phyloP scores from a whole-genome alignment of 1,140 invertebrate genomes.

The Halotydeus destructor region DNA sequence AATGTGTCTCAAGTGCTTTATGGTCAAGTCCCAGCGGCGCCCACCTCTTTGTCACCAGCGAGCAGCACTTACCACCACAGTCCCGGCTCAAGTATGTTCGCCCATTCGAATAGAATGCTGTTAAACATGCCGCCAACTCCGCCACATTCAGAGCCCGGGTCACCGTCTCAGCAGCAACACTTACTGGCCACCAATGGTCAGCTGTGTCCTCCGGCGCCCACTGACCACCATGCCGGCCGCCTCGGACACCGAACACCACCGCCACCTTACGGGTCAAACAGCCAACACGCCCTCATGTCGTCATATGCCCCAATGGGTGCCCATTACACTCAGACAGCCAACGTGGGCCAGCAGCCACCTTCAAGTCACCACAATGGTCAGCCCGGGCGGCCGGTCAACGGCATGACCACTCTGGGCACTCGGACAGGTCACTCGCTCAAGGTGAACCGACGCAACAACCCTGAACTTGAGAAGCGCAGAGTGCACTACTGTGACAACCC shows the following conservation, averaged over 20 bases:
- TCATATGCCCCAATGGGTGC: neutral
- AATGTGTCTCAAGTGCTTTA: too few species aligned
- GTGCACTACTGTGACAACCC: constrained; percentile 88
- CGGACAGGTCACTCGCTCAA: neutral
- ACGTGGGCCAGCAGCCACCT: neutral
- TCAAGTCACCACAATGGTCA: neutral
- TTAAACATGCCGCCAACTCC: constrained; percentile 9
- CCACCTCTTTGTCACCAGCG: too few species aligned
- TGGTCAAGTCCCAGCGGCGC: too few species aligned
- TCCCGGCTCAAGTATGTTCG: too few species aligned
- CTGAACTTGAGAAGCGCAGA: constrained; percentile 75
- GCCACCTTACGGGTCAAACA: too few species aligned
- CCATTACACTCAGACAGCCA: neutral
- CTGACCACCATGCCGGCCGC: too few species aligned
- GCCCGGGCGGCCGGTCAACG: neutral
- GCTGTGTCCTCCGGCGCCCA: too few species aligned
- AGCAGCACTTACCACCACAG: too few species aligned
- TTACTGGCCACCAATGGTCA: too few species aligned
- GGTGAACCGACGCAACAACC: constrained; percentile 79
- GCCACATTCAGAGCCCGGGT: constrained; percentile 10
- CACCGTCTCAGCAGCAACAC: constrained; percentile 5
- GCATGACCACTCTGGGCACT: neutral
- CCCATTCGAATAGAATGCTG: neutral
- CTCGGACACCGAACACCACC: neutral
- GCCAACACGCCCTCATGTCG: too few species aligned